Base-by-base conservation (phyloP, 2,797 vertebrate genomes). In the Phrynocephalus forsythii region DNA sequence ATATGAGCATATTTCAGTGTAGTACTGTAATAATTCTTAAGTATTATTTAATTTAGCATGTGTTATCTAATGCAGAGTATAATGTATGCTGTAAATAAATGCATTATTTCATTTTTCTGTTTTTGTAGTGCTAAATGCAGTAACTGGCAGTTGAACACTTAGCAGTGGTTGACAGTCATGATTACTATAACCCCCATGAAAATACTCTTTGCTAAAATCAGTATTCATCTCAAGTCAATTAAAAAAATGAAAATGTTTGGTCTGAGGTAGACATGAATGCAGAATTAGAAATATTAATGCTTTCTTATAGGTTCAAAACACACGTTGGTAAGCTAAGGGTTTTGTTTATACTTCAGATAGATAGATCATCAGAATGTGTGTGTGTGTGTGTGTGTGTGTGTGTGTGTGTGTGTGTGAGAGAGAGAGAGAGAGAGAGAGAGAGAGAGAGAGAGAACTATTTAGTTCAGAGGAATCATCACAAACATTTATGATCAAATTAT, bases 111-210 rank as follows among this genome's bases (percentile, higher is more conserved):
- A n/a, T 92, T 0, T 82, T 67, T 80, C 88, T 90, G 79, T 69
- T 72, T 92, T 68, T 81, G 91, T 87, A 92, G 69, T 86, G 85
- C 69, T 83, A 28, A 52, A 38, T 82, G 87, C 92, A 83, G 20
- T 69, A 89, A 75, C 33, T 73, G 82, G 50, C 76, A 90, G 79
- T 90, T 73, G 86, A 87, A 63, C 72, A 79, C 81, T 84, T 84
- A 80, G 82, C 77, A 85, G 1, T 93, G 92, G 91, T 86, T 93
- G 89, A 93, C 86, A 93, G 86, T 86, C 89, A 56, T 20, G 26
- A 83, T 92, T 93, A 83, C 89, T 88, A 28, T 44, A 26, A 48
- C 87, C 52, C 50, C 86, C 86, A 38, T 89, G 88, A 82, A 91
- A 66, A 80, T 93, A 68, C 90, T 84, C 30, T 6, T 1, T 91